Conservation (phyloP, 2,888 invertebrate genomes). For the Noctua janthina region DNA sequence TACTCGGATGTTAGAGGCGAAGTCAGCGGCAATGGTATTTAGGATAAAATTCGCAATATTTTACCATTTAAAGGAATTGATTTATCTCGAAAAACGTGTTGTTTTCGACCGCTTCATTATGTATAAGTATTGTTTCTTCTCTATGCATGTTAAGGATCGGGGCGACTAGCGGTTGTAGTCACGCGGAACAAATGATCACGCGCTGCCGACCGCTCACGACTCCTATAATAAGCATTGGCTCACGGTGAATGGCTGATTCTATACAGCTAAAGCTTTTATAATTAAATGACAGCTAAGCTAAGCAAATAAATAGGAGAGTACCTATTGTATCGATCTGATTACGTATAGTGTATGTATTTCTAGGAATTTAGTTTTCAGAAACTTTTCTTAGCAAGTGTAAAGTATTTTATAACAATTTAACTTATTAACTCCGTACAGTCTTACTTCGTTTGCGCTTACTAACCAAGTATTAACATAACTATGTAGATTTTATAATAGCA, state of each 20-base stretch:
- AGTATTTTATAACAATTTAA: conserved; percentile 24
- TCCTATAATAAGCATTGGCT: conserved; percentile 1
- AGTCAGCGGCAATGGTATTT: conserved; percentile 12
- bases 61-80: conserved; percentile 23
- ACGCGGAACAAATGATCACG: conserved; percentile 57
- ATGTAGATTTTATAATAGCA: conserved; percentile 23
- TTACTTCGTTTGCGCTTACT: conserved; percentile 28
- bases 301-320: neutral
- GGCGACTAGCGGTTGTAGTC: conserved; percentile 44
- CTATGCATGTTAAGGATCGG: conserved; percentile 22
- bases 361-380: conserved; percentile 9
- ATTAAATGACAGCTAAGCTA: conserved; percentile 21
- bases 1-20: conserved; percentile 55
- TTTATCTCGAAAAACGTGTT: neutral
- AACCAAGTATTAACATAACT: conserved; percentile 32
- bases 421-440: conserved; percentile 20
- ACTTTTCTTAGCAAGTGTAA: conserved; percentile 19
- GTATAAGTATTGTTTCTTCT: conserved; percentile 17
- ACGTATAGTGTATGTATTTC: conserved; percentile 19
- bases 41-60: conserved; percentile 27
- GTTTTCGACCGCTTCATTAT: conserved; percentile 29
- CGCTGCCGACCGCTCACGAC: conserved; percentile 32
- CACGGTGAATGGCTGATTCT: conserved; percentile 21
- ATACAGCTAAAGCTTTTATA: conserved; percentile 2
- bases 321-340: conserved; percentile 21